A percentile compares a stretch with the other conserved stretches of the same genome.
phyloP scores from a whole-genome alignment of 2,888 invertebrate species.

The Euplexia lucipara region DNA sequence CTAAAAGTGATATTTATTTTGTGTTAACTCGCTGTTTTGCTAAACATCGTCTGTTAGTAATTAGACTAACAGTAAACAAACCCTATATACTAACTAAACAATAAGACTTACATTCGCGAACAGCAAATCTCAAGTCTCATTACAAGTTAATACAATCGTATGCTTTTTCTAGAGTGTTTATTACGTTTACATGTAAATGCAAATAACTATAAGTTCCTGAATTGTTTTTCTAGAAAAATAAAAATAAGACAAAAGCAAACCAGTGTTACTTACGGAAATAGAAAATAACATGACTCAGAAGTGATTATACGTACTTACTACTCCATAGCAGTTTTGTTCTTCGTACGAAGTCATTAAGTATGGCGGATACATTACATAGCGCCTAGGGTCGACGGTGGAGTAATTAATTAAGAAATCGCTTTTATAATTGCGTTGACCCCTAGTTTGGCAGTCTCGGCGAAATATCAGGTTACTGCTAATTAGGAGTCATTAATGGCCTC shows the following conservation, averaged over 20 bases:
- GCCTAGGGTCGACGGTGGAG: constrained; percentile 24
- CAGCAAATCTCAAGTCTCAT: not conserved
- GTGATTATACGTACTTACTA: constrained; percentile 26
- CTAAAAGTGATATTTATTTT: no score
- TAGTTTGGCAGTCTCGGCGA: constrained; percentile 20
- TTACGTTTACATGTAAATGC: constrained; percentile 15
- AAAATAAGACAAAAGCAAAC: not conserved
- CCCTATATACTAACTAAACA: not conserved
- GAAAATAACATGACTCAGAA: constrained; percentile 26
- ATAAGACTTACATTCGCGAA: not conserved
- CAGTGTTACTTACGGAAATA: not conserved
- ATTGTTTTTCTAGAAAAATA: not conserved
- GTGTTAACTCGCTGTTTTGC: no score
- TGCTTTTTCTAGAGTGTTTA: not conserved
- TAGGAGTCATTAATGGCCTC: constrained; percentile 16
- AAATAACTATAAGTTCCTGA: constrained; percentile 8
- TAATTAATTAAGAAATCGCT: constrained; percentile 40
- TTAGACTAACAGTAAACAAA: not conserved
- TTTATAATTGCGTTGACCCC: constrained; percentile 35
- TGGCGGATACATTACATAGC: constrained; percentile 30
- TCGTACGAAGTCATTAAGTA: constrained; percentile 28
- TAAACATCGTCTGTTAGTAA: no score
- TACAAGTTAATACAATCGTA: constrained; percentile 6
- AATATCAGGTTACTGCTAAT: constrained; percentile 31
- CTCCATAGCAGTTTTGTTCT: constrained; percentile 19